Evolutionary conservation across 2,888 invertebrate species (phyloP).

Genomic region (Spisula solida): DNA sequence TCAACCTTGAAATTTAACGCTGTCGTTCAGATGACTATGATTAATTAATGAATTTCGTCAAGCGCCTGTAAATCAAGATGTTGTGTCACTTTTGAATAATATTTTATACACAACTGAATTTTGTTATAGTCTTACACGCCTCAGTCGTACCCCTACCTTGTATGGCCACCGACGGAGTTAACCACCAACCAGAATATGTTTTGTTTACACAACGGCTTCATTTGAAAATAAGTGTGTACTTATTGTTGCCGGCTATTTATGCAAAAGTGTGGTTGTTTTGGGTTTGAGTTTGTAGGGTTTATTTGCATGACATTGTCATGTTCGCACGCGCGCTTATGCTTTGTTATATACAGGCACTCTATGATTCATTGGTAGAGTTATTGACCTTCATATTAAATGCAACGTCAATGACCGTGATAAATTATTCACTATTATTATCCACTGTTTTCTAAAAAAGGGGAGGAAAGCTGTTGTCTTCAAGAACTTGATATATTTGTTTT

Average conservation of each 20-base stretch:
- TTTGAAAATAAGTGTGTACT: slow-evolving; percentile 4
- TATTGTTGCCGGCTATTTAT: background rate
- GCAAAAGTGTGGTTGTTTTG: background rate
- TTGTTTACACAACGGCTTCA: background rate
- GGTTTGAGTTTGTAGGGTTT: background rate
- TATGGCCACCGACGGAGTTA: slow-evolving; percentile 6
- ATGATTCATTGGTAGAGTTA: too few relatives aligned
- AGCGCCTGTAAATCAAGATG: slow-evolving; percentile 14
- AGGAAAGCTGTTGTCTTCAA: too few relatives aligned
- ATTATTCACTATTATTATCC: too few relatives aligned
- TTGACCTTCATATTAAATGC: too few relatives aligned
- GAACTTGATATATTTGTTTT: too few relatives aligned
- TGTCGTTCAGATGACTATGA: background rate
- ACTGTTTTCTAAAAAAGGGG: too few relatives aligned
- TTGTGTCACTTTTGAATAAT: slow-evolving; percentile 10
- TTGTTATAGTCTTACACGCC: background rate
- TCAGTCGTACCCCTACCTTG: background rate
- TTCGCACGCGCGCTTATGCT: too few relatives aligned
- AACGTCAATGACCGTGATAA: too few relatives aligned
- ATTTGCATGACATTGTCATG: background rate
- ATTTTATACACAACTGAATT: slow-evolving; percentile 14
- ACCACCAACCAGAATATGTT: background rate
- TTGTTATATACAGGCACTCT: too few relatives aligned
- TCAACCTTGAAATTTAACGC: slow-evolving; percentile 7
- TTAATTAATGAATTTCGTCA: slow-evolving; percentile 22